Evolutionary conservation across 2,888 invertebrate species (phyloP), one percentile per base, ranked within the genome.

Genomic region (Eupsilia transversa): DNA sequence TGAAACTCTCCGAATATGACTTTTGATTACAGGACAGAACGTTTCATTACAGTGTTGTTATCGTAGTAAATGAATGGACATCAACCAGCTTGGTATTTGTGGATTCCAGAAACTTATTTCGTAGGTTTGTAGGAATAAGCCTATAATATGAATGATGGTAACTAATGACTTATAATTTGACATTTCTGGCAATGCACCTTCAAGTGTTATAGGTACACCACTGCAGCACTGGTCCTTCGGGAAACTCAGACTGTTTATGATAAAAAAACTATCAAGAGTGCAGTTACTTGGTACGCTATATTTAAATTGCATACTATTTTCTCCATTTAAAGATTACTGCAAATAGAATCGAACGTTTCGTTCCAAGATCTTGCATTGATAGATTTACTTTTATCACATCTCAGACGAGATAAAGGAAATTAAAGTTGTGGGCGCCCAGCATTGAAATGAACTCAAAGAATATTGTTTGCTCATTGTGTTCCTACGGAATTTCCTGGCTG

Each of bases 401-500:
- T 35, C 35, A 10, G 27, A 43, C 20, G 46, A 46, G 7, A 14
- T 56, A 17, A 20, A 38, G 27, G 27, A 57, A 57, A 57, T 41
- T 3, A 20, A 33, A 30, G n/a, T 49, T n/a, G 1, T 59, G 17
- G 46, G 27, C 12, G 56, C 27, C 12, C 56, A 27, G 54, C 23
- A 17, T 67, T 46, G 69, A 69, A 72, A 38, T 7, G 20, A 30
- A 30, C 17, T 7, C 12, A 30, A 46, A 57, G 38, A 30, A 68
- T 68, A 57, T 68, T 67, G 56, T 56, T 35, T 10, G 14, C 23
- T 10, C 1, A 33, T 6, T 52, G 9, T 27, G 38, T 38, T 46
- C 20, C 7, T 6, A 6, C 9, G 10, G 0, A 54, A 23, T 9
- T 49, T 0, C 9, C 57, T 23, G 7, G 17, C 57, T 57, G 3